Evolutionary conservation across 1,140 invertebrate species (phyloP).

Genomic region (Oscheius sp.): DNA sequence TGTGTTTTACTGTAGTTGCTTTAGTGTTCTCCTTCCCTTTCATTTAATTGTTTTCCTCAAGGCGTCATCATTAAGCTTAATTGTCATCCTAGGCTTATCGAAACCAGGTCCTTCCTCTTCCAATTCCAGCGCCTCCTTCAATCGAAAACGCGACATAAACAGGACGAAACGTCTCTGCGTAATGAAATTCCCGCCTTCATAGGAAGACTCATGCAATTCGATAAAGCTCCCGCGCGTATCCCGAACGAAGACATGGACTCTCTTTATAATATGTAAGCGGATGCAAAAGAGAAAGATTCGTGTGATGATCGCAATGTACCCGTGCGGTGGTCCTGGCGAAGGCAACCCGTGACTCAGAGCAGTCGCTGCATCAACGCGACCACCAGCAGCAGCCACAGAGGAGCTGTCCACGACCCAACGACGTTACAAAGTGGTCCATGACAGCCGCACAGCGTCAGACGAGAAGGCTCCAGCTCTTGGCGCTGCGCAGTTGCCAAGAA

Average conservation of each 20-base stretch:
- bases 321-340: neutral
- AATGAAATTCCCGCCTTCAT: too few relatives aligned
- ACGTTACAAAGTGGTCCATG: conserved; percentile 42
- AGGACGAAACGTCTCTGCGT: too few relatives aligned
- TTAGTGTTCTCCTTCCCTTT: too few relatives aligned
- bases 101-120: too few relatives aligned
- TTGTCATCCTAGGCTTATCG: too few relatives aligned
- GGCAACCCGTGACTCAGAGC: conserved; percentile 4
- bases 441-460: conserved; percentile 50
- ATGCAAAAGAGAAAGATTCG: neutral
- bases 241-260: neutral
- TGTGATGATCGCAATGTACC: neutral
- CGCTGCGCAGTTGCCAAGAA: conserved; percentile 45
- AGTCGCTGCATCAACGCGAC: neutral
- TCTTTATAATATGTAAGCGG: conserved; percentile 2
- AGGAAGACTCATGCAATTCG: too few relatives aligned
- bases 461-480: conserved; percentile 49
- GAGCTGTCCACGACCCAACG: conserved; percentile 4
- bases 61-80: too few relatives aligned
- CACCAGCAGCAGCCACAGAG: neutral
- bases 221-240: neutral
- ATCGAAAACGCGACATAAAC: too few relatives aligned
- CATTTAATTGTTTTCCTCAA: too few relatives aligned
- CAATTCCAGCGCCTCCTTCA: too few relatives aligned
- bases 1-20: too few relatives aligned